A percentile compares a stretch with the other conserved stretches of the same genome.
Evolutionary conservation across 2,888 invertebrate genomes (phyloP).

Genomic region (Patella caerulea): DNA sequence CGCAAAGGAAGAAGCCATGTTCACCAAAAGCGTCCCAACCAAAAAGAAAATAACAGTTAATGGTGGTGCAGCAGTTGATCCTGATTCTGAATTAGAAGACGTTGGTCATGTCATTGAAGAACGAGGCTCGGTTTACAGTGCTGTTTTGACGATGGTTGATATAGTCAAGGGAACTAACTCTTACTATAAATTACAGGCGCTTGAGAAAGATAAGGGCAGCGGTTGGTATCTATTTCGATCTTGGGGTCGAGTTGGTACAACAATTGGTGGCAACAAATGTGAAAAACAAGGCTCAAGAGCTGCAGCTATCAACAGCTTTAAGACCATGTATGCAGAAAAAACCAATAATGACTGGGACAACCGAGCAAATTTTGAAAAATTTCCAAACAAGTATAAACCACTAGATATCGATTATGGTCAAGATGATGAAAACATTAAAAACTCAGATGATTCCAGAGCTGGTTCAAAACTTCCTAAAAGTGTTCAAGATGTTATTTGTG

Average conservation of each 20-base stretch:
- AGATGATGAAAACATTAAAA: conserved; percentile 62
- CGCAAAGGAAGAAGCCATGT: conserved; percentile 30
- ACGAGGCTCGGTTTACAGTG: conserved; percentile 79
- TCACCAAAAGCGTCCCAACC: conserved; percentile 67
- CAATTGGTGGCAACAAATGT: conserved; percentile 79
- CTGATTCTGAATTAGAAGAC: conserved; percentile 84
- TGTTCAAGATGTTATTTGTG: conserved; percentile 86
- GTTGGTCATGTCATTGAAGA: conserved; percentile 81
- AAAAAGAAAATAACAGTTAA: conserved; percentile 82
- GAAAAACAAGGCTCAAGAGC: conserved; percentile 58
- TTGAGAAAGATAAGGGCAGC: conserved; percentile 80
- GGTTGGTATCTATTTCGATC: conserved; percentile 87
- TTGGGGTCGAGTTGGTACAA: conserved; percentile 98
- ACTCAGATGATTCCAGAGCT: conserved; percentile 53
- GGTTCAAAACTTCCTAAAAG: conserved; percentile 81
- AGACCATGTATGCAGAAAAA: conserved; percentile 81
- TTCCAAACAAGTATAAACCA: conserved; percentile 84
- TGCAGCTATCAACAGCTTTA: conserved; percentile 76
- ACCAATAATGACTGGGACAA: conserved; percentile 86
- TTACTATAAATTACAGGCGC: conserved; percentile 92
- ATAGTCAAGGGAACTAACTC: conserved; percentile 90
- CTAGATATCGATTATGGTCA: conserved; percentile 91
- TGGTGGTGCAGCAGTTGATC: conserved; percentile 92
- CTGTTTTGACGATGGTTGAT: conserved; percentile 87
- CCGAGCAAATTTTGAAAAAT: conserved; percentile 79